Conservation (phyloP, 2,113 vertebrate genomes). For the Vidua macroura region DNA sequence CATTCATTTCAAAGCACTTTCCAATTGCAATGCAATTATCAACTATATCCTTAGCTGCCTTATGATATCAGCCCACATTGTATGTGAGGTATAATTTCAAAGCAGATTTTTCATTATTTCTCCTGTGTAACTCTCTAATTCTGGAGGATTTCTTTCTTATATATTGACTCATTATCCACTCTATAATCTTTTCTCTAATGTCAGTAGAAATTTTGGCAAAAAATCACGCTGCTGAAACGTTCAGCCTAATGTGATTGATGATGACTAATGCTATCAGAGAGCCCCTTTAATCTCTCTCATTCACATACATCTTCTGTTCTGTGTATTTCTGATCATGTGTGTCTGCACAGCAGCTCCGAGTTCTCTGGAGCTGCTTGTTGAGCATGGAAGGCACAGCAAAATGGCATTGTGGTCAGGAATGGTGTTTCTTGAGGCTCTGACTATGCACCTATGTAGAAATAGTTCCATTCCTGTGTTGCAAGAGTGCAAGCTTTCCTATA, state of each 20-base stretch:
- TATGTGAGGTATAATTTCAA: not conserved
- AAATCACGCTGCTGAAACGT: not conserved
- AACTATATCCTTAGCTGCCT: not conserved
- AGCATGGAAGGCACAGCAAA: not conserved
- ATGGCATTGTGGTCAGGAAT: not conserved
- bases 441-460: accelerated
- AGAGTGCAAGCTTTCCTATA: not conserved
- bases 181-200: not conserved
- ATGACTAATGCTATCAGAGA: not conserved
- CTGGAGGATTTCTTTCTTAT: not conserved
- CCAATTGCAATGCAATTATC: not conserved
- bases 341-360: not conserved
- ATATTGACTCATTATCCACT: not conserved
- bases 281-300: not conserved
- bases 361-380: not conserved
- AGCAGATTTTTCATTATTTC: not conserved
- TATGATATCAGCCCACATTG: not conserved
- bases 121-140: not conserved
- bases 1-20: not conserved
- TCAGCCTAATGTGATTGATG: not conserved
- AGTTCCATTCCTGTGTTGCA: not conserved
- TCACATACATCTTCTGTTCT: not conserved
- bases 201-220: not conserved
- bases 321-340: not conserved
- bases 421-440: not conserved